Evolutionary conservation across 2,113 vertebrate genomes (phyloP).

Genomic region (Athene noctua): DNA sequence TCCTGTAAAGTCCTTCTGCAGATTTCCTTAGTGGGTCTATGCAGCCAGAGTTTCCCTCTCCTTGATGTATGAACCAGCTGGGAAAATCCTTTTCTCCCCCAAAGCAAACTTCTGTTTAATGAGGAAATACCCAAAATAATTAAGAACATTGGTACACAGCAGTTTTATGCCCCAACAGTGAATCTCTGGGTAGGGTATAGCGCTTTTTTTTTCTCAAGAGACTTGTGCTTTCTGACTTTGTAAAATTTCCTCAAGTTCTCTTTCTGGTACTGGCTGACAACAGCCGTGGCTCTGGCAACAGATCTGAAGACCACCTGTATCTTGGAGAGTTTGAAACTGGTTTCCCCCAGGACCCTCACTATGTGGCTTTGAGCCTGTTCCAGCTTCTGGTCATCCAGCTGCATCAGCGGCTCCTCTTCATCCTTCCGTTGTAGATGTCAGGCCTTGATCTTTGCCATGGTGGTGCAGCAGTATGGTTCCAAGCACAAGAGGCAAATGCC

Average conservation of each 20-base stretch:
- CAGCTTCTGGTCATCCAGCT: not conserved
- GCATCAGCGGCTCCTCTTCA: rapidly evolving
- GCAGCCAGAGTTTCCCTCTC: not conserved
- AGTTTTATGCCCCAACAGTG: not conserved
- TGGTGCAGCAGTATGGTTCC: not conserved
- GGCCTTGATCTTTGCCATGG: not conserved
- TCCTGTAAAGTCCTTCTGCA: not conserved
- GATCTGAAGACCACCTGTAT: not conserved
- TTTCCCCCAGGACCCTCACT: not conserved
- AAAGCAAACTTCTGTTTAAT: not conserved
- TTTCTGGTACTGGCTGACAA: not conserved
- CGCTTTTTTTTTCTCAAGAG: not conserved
- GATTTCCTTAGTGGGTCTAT: not conserved
- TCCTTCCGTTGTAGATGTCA: not conserved
- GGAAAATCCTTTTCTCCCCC: not conserved
- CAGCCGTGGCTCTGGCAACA: not conserved
- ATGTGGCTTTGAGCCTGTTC: not conserved
- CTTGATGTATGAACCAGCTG: not conserved
- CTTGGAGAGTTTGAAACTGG: not conserved
- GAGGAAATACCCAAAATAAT: not conserved
- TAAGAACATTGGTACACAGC: not conserved
- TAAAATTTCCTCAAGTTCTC: not conserved
- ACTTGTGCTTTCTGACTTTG: not conserved
- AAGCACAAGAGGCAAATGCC: not conserved
- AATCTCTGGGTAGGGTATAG: not conserved